Conservation (phyloP, 2,797 vertebrate genomes). For the Cryptoblepharus egeriae region DNA sequence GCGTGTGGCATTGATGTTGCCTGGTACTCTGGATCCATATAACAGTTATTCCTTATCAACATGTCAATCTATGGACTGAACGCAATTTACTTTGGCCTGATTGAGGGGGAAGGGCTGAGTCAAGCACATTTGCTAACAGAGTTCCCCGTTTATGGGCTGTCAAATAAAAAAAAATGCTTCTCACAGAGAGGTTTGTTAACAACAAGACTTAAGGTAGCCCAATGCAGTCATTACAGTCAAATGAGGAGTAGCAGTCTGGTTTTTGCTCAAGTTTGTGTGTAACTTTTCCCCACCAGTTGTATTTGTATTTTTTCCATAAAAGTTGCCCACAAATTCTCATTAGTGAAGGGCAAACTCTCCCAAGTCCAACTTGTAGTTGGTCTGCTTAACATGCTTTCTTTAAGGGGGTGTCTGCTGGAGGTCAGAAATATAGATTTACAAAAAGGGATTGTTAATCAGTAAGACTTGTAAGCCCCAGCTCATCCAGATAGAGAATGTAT, state of each 20-base stretch:
- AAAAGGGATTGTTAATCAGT: background rate
- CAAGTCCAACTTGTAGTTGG: background rate
- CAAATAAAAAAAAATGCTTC: slow-evolving; percentile 12
- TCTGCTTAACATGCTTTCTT: background rate
- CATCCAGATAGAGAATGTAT: too few species aligned
- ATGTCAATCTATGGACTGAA: background rate
- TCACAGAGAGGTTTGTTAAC: slow-evolving; percentile 4
- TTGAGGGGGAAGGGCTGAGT: slow-evolving; percentile 28
- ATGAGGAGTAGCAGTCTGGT: background rate
- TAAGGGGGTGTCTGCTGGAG: background rate
- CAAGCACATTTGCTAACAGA: background rate
- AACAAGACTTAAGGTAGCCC: slow-evolving; percentile 1
- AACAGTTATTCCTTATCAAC: slow-evolving; percentile 8
- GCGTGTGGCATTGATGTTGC: background rate
- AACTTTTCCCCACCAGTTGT: background rate
- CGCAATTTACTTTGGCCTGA: slow-evolving; percentile 4
- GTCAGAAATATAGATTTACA: background rate
- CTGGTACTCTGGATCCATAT: background rate
- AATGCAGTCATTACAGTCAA: background rate
- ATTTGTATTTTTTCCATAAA: background rate
- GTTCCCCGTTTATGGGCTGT: slow-evolving; percentile 14
- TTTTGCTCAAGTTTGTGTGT: background rate
- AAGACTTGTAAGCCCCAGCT: background rate
- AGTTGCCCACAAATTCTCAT: background rate
- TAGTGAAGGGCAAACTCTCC: background rate